Evolutionary conservation across 2,888 invertebrate species (phyloP), one percentile per base, ranked within the genome.

Genomic region (Limnephilus lunatus): DNA sequence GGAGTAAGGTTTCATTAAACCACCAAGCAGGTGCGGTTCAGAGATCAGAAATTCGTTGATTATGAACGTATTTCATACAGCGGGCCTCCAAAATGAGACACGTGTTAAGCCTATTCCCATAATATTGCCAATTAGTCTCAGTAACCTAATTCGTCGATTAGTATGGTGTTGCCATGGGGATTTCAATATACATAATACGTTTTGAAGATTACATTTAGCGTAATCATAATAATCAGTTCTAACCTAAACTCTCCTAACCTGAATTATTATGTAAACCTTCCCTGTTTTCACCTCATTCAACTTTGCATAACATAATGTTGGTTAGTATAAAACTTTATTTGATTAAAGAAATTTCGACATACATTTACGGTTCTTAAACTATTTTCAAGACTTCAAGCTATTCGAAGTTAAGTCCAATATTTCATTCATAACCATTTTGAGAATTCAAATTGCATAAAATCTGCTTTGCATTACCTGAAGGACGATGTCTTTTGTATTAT

Each of bases 81-180:
- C 35, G 44, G 30, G 32, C 85, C 80, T 85, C 35, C 30, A 32
- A 44, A 44, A 35, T 53, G 90, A n/a, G 90, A 90, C 90, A 90
- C 85, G 80, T 90, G 90, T 90, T 90, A 39, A 68, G 85, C 80
- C 80, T 68, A 35, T 80, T 35, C 25, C 25, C n/a, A 25, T 68
- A 68, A 25, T 9, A n/a, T 68, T 68, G 25, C 68, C 68, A 68
- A 68, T 68, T 68, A 68, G 25, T 25, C 25, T 25, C 68, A 68
- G 68, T n/a, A 68, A 68, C 68, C 68, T 68, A n/a, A 68, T 68
- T 68, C 68, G 25, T 9, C 68, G 7, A 4, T 68, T 68, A 68
- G 68, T 68, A 68, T n/a, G 53, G 53, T 68, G 19, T 53, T 19
- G 5, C 9, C 68, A n/a, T 68, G 68, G n/a, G 9, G 68, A 2